Percentiles rank a stretch among this genome's conserved stretches.
phyloP scores from a whole-genome alignment of 2,797 vertebrate genomes.

The Sebastes miniatus region DNA sequence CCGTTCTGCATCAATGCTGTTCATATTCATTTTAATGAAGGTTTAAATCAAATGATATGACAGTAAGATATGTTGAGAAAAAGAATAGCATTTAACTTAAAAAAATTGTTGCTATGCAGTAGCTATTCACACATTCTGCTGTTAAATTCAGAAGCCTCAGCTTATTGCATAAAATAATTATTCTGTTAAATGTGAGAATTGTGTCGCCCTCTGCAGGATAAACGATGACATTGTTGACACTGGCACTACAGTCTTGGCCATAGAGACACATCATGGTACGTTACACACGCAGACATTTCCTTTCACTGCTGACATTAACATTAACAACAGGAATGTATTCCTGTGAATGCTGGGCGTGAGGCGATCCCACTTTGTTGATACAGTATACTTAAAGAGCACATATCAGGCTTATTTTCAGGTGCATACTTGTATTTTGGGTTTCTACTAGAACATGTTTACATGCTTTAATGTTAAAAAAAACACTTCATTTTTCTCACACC shows the following conservation, averaged over 20 bases:
- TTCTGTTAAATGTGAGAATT: slow-evolving; percentile 19
- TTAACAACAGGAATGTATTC: not conserved
- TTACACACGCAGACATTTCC: not conserved
- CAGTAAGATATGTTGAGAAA: not conserved
- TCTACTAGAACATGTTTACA: too few relatives aligned
- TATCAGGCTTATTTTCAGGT: too few relatives aligned
- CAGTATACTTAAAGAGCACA: not conserved
- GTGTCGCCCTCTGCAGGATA: slow-evolving; percentile 82
- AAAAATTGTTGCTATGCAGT: not conserved
- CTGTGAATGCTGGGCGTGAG: not conserved
- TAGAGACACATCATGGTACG: slow-evolving; percentile 86
- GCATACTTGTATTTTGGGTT: too few relatives aligned
- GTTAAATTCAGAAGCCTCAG: not conserved
- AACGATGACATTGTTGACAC: slow-evolving; percentile 85
- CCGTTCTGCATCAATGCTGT: not conserved
- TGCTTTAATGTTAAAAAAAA: too few relatives aligned
- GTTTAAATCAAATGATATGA: not conserved
- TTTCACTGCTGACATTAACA: not conserved
- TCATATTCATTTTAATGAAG: not conserved
- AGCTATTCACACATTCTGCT: not conserved
- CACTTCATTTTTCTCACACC: too few relatives aligned
- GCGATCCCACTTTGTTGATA: not conserved
- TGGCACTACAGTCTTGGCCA: slow-evolving; percentile 86
- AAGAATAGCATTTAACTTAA: not conserved
- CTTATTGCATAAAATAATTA: not conserved